Percentiles rank a stretch among this genome's conserved stretches.
These are phyloP conservation scores for Pseudorasbora parva DNA, from an alignment of 2,113 vertebrate genomes.

Conservation along the genomic window DNA sequence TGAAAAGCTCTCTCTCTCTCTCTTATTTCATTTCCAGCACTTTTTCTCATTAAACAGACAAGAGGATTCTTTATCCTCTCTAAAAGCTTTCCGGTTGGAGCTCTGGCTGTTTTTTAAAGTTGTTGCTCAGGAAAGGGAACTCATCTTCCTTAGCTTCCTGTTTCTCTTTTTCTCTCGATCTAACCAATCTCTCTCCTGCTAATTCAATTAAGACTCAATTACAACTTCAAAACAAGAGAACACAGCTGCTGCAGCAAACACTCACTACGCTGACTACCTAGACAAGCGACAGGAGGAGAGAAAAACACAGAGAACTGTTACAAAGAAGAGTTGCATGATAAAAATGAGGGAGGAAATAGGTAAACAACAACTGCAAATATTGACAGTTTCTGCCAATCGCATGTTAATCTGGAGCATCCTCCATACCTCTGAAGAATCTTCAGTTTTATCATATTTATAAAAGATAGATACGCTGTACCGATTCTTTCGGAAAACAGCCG, in stretches of 20 bases:
- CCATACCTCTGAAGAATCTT: too few species aligned
- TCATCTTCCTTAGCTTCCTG: slow-evolving; percentile 49
- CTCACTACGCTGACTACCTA: slow-evolving; percentile 54
- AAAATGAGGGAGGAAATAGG: not conserved
- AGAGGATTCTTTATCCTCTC: slow-evolving; percentile 58
- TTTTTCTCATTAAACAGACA: slow-evolving; percentile 62
- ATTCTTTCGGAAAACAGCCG: too few species aligned
- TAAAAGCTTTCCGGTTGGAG: slow-evolving; percentile 60
- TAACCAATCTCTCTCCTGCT: slow-evolving; percentile 72
- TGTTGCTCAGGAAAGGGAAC: slow-evolving; percentile 62
- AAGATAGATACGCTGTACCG: too few species aligned
- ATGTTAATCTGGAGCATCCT: too few species aligned
- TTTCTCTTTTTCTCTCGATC: slow-evolving; percentile 57
- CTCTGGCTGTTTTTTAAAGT: slow-evolving; percentile 55
- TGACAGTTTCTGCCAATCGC: too few species aligned
- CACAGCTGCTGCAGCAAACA: slow-evolving; percentile 51
- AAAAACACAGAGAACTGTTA: not conserved
- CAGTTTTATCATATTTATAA: too few species aligned
- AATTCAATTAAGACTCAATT: slow-evolving; percentile 89
- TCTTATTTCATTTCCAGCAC: slow-evolving; percentile 20
- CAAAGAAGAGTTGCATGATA: not conserved
- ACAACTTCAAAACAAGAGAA: slow-evolving; percentile 73
- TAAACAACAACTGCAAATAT: not conserved
- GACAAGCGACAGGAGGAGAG: not conserved
- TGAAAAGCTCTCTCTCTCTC: slow-evolving; percentile 55